These are phyloP conservation scores for Bellardia bayeri DNA, from an alignment of 2,888 invertebrate genomes.

Conservation along the genomic window DNA sequence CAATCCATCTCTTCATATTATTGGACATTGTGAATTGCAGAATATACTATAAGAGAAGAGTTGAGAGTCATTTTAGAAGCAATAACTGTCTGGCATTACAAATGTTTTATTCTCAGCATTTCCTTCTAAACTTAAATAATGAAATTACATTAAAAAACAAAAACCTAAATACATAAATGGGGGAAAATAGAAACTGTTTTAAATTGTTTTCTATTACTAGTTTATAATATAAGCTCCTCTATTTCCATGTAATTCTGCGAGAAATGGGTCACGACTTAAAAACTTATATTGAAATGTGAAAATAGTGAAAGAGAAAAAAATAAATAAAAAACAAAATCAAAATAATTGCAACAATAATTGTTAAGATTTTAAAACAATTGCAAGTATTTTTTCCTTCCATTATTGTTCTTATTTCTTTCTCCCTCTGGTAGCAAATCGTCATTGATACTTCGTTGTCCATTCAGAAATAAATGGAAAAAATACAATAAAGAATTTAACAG, in stretches of 20 bases:
- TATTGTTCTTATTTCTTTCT: conserved; percentile 34
- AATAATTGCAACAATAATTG: conserved; percentile 70
- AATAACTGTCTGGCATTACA: neutral
- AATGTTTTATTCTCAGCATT: neutral
- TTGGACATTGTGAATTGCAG: no score
- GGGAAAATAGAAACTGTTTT: conserved; percentile 4
- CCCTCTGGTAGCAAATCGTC: neutral
- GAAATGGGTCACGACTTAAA: conserved; percentile 60
- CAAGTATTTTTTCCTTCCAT: conserved; percentile 52
- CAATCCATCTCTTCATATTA: no score
- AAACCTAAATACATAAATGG: neutral
- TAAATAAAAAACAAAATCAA: conserved; percentile 36
- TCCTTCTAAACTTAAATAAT: no score
- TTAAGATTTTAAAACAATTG: conserved; percentile 67
- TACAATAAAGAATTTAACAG: conserved; percentile 19
- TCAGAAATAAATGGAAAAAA: conserved; percentile 6
- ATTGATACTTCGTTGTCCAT: conserved; percentile 59
- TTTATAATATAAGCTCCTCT: conserved; percentile 4
- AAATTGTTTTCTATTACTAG: neutral
- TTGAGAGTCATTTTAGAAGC: neutral
- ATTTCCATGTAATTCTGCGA: conserved; percentile 2
- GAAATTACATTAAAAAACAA: neutral
- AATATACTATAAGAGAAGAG: no score
- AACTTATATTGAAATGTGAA: conserved; percentile 25
- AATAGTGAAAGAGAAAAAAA: conserved; percentile 14